phyloP scores from a whole-genome alignment of 37 sponge, comb jelly and placozoan species.

The Aplysina aerophoba region DNA sequence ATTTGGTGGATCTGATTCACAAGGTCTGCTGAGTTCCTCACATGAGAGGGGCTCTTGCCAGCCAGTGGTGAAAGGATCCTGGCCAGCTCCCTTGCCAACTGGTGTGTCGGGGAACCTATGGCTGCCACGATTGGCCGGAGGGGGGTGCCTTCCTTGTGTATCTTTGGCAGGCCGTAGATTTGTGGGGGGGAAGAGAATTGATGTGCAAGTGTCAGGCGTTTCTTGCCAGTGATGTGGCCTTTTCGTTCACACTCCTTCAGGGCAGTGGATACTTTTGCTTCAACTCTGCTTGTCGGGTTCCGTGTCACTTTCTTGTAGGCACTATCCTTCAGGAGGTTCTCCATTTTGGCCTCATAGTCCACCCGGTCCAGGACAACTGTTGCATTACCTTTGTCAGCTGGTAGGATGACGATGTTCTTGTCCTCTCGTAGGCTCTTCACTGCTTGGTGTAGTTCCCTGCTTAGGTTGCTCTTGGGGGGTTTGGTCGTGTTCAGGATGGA shows the following conservation, averaged over 20 bases:
- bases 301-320: conserved; percentile 22
- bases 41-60: conserved; percentile 8
- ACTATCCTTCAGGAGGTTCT: background rate
- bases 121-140: conserved; percentile 12
- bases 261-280: background rate
- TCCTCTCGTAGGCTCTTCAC: conserved; percentile 22
- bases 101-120: conserved; percentile 30
- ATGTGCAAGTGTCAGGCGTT: background rate
- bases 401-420: conserved; percentile 32
- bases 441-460: background rate
- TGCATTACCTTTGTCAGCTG: conserved; percentile 38
- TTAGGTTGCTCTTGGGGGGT: conserved; percentile 19
- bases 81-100: conserved; percentile 10
- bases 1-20: background rate
- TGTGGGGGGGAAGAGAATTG: background rate
- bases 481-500: conserved; percentile 1
- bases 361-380: conserved; percentile 22
- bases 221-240: background rate
- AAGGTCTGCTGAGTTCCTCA: conserved; percentile 21
- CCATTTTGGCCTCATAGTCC: conserved; percentile 14
- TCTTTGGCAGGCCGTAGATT: conserved; percentile 21
- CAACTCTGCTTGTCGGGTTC: background rate
- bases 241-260: background rate
- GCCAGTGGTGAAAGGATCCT: conserved; percentile 24
- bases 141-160: background rate